These are phyloP conservation scores for Dufourea novaeangliae DNA, from an alignment of 1,140 invertebrate species.

Conservation along the genomic window DNA sequence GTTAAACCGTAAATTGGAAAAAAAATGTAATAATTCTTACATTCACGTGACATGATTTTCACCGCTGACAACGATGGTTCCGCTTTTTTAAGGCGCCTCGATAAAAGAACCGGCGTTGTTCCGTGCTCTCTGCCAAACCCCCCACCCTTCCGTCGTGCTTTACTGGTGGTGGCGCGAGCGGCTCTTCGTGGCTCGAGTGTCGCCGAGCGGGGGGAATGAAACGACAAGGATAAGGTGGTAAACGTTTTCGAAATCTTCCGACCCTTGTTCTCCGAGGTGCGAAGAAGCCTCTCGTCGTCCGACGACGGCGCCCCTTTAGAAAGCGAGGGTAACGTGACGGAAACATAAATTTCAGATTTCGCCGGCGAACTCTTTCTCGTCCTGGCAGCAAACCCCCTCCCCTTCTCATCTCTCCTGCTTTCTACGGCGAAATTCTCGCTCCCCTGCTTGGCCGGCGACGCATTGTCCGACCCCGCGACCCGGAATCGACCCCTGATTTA, in stretches of 20 bases:
- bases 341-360: slow-evolving; percentile 53
- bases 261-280: slow-evolving; percentile 46
- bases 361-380: not conserved
- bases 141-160: not conserved
- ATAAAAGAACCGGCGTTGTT: not conserved
- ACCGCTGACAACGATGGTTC: too few species aligned
- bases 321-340: slow-evolving; percentile 18
- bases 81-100: not conserved
- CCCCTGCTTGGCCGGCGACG: not conserved
- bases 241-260: slow-evolving; percentile 63
- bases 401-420: not conserved
- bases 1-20: too few species aligned
- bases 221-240: slow-evolving; percentile 49
- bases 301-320: slow-evolving; percentile 12
- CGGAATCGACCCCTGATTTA: slow-evolving; percentile 22
- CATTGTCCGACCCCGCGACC: slow-evolving; percentile 24
- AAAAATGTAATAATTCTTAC: too few species aligned
- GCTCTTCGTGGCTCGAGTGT: slow-evolving; percentile 32
- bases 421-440: too few species aligned
- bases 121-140: too few species aligned
- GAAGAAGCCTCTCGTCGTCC: slow-evolving; percentile 6
- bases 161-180: too few species aligned
- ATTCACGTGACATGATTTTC: not conserved
- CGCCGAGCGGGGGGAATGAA: not conserved
- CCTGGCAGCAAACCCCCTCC: not conserved